Percentiles rank a stretch among this genome's conserved stretches.
Conservation (phyloP, 2,113 vertebrate genomes). For the Ictidomys tridecemlineatus region DNA sequence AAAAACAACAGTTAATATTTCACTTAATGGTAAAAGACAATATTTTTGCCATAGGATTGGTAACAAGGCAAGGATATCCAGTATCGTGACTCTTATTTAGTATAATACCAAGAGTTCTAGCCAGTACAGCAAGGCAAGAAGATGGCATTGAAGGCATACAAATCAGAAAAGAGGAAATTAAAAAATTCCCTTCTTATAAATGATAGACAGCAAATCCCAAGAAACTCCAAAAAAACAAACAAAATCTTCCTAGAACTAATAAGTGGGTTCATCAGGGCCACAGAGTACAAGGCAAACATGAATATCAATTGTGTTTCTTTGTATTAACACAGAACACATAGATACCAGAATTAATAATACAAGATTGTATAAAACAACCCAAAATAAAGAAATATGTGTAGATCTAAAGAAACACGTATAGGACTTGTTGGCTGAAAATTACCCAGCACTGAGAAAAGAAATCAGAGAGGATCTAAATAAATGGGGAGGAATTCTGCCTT, state of each 20-base stretch:
- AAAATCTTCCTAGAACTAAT: background rate
- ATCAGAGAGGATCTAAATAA: background rate
- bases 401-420: background rate
- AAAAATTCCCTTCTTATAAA: background rate
- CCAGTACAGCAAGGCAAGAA: background rate
- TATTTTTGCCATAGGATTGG: background rate
- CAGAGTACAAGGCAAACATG: background rate
- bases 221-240: background rate
- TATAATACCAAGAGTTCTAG: background rate
- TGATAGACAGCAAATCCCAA: background rate
- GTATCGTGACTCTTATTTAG: background rate
- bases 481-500: background rate
- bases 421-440: background rate
- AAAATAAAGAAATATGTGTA: background rate
- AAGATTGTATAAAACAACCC: background rate
- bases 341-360: background rate
- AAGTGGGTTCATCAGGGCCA: background rate
- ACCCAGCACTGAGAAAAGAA: background rate
- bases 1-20: background rate
- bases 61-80: background rate
- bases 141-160: slow-evolving; percentile 1
- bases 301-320: background rate
- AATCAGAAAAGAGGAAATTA: background rate
- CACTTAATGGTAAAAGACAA: background rate
- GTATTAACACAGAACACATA: background rate